Evolutionary conservation across 2,888 invertebrate species (phyloP).

Genomic region (Dryadula phaetusa): DNA sequence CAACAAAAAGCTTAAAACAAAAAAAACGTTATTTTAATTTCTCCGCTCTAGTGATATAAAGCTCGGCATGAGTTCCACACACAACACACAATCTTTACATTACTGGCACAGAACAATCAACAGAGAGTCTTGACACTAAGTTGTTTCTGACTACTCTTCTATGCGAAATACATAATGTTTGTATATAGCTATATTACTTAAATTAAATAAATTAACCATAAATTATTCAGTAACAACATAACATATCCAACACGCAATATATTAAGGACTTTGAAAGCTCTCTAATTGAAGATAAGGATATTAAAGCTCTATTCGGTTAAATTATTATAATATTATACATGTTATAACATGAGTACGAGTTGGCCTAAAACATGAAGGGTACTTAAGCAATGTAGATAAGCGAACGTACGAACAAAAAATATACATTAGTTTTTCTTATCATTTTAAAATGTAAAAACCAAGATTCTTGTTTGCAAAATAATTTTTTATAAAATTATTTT

Average conservation of each 20-base stretch:
- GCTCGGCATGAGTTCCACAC: too few relatives aligned
- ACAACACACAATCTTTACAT: too few relatives aligned
- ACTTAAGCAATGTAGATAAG: neutral
- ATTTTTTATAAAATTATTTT: neutral
- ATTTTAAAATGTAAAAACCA: neutral
- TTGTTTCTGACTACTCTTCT: too few relatives aligned
- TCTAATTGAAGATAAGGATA: slow-evolving; percentile 3
- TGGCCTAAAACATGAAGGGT: neutral
- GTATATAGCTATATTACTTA: neutral
- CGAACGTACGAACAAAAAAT: too few relatives aligned
- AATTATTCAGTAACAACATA: slow-evolving; percentile 5
- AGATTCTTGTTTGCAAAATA: neutral
- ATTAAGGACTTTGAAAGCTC: slow-evolving; percentile 5
- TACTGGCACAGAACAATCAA: too few relatives aligned
- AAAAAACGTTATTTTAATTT: too few relatives aligned
- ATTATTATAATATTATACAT: slow-evolving; percentile 11
- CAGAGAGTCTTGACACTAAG: too few relatives aligned
- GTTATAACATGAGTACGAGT: neutral
- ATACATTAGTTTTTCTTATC: neutral
- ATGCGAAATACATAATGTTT: too few relatives aligned
- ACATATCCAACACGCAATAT: neutral
- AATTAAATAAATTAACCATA: neutral
- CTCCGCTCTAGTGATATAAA: too few relatives aligned
- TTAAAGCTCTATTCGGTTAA: slow-evolving; percentile 7
- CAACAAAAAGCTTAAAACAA: too few relatives aligned